Conservation (phyloP, 2,888 invertebrate species). For the Andrena trimmerana region DNA sequence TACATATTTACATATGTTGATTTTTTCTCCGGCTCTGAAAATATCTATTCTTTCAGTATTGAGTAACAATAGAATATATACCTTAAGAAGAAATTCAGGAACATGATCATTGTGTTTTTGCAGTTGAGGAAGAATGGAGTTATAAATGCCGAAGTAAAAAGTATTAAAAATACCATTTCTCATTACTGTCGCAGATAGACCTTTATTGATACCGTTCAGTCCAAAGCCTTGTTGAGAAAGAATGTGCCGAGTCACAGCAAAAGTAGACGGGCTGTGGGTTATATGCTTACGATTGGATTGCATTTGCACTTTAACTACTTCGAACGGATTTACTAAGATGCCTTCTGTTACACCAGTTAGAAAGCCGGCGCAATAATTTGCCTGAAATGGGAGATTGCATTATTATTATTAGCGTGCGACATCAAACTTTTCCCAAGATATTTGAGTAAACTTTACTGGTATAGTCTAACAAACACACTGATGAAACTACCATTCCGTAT, state of each 20-base stretch:
- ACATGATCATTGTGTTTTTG: slow-evolving; percentile 90
- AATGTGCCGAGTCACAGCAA: slow-evolving; percentile 92
- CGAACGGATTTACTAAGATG: slow-evolving; percentile 96
- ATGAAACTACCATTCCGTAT: no score
- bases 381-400: slow-evolving; percentile 86
- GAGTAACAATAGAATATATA: slow-evolving; percentile 3
- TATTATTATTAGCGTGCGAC: neutral
- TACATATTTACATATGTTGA: no score
- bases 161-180: slow-evolving; percentile 97
- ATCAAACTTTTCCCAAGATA: neutral
- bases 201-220: slow-evolving; percentile 93
- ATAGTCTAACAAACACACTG: neutral
- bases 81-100: slow-evolving; percentile 91
- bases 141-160: slow-evolving; percentile 98
- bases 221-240: slow-evolving; percentile 92
- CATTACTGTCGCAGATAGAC: slow-evolving; percentile 94
- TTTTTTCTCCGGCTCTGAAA: no score
- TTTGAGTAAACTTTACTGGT: neutral
- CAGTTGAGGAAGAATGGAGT: slow-evolving; percentile 89
- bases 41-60: neutral
- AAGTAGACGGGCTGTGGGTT: slow-evolving; percentile 90
- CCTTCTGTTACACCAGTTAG: slow-evolving; percentile 97
- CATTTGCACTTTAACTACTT: slow-evolving; percentile 97
- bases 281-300: slow-evolving; percentile 91
- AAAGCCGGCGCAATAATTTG: slow-evolving; percentile 94